Percentiles rank a stretch among this genome's conserved stretches.
phyloP scores from a whole-genome alignment of 2,797 vertebrate genomes.

The Hippoglossus hippoglossus region DNA sequence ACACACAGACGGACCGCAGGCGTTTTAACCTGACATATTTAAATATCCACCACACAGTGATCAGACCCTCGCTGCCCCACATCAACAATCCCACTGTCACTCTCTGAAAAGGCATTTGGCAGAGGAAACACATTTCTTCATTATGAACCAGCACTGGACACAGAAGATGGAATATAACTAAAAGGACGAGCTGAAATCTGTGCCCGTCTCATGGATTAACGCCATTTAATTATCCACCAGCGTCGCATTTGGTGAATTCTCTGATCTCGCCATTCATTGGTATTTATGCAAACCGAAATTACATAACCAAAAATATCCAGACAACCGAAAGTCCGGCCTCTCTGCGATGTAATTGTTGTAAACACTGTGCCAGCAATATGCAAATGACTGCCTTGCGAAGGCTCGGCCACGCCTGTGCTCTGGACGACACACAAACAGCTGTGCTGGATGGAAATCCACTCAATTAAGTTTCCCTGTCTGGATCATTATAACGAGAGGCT shows the following conservation, averaged over 20 bases:
- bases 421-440: conserved; percentile 70
- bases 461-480: conserved; percentile 58
- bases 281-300: conserved; percentile 53
- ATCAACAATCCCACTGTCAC: conserved; percentile 30
- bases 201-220: conserved; percentile 34
- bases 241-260: conserved; percentile 29
- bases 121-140: conserved; percentile 29
- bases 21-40: conserved; percentile 38
- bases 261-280: conserved; percentile 34
- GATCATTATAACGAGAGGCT: conserved; percentile 48
- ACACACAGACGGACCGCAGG: conserved; percentile 14
- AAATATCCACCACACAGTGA: conserved; percentile 37
- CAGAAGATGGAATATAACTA: conserved; percentile 20
- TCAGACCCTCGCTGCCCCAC: conserved; percentile 40
- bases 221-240: conserved; percentile 35
- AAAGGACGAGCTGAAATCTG: conserved; percentile 20
- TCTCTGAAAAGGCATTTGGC: conserved; percentile 41
- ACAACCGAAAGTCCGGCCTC: conserved; percentile 40
- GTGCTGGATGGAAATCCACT: conserved; percentile 57
- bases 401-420: conserved; percentile 33
- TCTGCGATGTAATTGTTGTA: conserved; percentile 54
- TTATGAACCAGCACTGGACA: conserved; percentile 9
- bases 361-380: conserved; percentile 54
- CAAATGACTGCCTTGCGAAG: conserved; percentile 63
- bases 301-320: conserved; percentile 36